Base-by-base conservation (phyloP, 2,888 invertebrate genomes). In the Nipponacmea schrenckii region DNA sequence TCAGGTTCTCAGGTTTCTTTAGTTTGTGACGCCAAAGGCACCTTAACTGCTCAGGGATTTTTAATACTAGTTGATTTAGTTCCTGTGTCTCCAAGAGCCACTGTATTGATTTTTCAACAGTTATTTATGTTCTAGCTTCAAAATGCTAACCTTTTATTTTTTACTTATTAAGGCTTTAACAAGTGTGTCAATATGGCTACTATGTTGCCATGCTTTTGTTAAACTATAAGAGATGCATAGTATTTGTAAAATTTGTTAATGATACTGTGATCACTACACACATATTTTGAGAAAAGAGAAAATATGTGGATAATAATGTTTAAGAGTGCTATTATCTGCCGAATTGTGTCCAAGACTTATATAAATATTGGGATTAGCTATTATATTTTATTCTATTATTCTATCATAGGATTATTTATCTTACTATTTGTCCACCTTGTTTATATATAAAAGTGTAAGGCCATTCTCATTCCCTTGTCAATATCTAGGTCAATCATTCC, bases 1-100 rank as follows among this genome's bases (percentile, higher is more conserved):
- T 24, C 66, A 45, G 45, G 45, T 50, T 68, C 71, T 79, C 80
- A 80, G 80, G 80, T 74, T n/a, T 68, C 64, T 71, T 72, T 73
- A 73, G 71, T 79, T 71, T 78, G 76, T 78, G 73, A 63, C 75
- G 80, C 80, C 80, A 77, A 78, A 77, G 80, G 80, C 80, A 77
- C 76, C 70, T 75, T 77, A 68, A 70, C 70, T 68, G 78, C 78
- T 80, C 80, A 80, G 80, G 80, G 80, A 80, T 56, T 65, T 65
- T 70, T 64, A 65, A 64, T 70, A 69, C 46, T 56, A 56, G 24
- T 20, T 56, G 24, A 56, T 56, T 56, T 56, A 56, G 56, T 56
- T 56, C 56, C 56, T 24, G 56, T 56, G 56, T 56, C 56, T 56
- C 56, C 20, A 56, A 56, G 56, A 56, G 56, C 56, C 56, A 56